A percentile compares a stretch with the other conserved stretches of the same genome.
Conservation (phyloP, 2,797 vertebrate species). For the Coracias cyanogaster region DNA sequence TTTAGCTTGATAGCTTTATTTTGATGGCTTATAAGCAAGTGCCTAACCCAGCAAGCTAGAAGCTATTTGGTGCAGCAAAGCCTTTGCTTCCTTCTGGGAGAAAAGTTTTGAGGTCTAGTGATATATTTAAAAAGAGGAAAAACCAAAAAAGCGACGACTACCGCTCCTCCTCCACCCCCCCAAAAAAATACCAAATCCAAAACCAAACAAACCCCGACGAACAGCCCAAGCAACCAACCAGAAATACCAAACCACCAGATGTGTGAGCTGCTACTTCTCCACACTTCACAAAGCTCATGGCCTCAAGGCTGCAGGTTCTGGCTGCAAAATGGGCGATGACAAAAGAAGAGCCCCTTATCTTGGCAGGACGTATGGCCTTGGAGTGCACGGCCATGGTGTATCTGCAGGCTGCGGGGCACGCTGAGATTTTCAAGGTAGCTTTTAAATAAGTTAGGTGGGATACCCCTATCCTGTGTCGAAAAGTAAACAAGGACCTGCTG, state of each 20-base stretch:
- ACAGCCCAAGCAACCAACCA: not conserved
- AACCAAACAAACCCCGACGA: not conserved
- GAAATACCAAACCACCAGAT: not conserved
- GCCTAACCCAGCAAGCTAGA: not conserved
- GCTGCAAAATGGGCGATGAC: not conserved
- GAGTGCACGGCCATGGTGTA: accelerated
- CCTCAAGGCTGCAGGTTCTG: not conserved
- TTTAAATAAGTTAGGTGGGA: not conserved
- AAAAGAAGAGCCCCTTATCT: not conserved
- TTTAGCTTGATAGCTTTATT: not conserved
- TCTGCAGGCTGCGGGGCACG: accelerated
- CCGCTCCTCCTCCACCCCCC: no score
- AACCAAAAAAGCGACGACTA: not conserved
- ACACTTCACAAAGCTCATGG: not conserved
- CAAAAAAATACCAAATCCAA: not conserved
- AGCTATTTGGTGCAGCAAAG: not conserved
- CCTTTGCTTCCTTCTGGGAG: not conserved
- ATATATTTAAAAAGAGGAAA: not conserved
- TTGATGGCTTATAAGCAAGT: not conserved
- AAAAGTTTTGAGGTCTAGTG: not conserved
- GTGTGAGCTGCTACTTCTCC: not conserved
- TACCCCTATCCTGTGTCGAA: not conserved
- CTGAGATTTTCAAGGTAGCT: not conserved
- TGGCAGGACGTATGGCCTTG: not conserved
- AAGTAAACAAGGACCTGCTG: not conserved